These are phyloP conservation scores for Stramonita haemastoma DNA, from an alignment of 2,888 invertebrate species.

Conservation along the genomic window DNA sequence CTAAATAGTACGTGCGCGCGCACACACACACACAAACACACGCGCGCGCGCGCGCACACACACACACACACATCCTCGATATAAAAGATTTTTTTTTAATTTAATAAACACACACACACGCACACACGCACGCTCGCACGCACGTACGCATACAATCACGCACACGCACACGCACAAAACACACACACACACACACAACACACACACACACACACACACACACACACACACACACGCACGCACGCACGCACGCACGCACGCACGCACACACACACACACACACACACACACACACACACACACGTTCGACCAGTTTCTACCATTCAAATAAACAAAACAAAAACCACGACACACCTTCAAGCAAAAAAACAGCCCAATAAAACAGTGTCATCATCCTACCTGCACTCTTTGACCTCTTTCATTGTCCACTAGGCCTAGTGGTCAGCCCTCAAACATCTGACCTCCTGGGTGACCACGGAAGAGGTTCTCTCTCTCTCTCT, in stretches of 20 bases:
- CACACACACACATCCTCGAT: not conserved
- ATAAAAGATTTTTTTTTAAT: too few species aligned
- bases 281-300: slow-evolving; percentile 1
- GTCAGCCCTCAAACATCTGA: too few species aligned
- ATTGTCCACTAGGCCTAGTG: not conserved
- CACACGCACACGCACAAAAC: not conserved
- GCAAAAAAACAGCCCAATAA: not conserved
- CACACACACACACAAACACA: not conserved
- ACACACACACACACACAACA: not conserved
- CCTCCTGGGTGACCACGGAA: too few species aligned
- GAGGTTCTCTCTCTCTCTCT: too few species aligned
- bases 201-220: not conserved
- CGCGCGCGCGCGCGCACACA: not conserved
- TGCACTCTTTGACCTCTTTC: not conserved
- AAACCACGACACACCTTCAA: not conserved
- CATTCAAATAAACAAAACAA: not conserved
- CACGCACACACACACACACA: not conserved
- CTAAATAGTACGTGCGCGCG: not conserved
- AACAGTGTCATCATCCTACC: not conserved
- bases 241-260: not conserved
- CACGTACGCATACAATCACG: slow-evolving; percentile 4
- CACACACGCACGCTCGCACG: not conserved
- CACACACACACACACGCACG: not conserved
- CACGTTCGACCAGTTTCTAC: not conserved
- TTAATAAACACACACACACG: slow-evolving; percentile 3